A percentile compares a stretch with the other conserved stretches of the same genome.
Conservation (phyloP, 2,113 vertebrate genomes). For the Bambusicola thoracicus region DNA sequence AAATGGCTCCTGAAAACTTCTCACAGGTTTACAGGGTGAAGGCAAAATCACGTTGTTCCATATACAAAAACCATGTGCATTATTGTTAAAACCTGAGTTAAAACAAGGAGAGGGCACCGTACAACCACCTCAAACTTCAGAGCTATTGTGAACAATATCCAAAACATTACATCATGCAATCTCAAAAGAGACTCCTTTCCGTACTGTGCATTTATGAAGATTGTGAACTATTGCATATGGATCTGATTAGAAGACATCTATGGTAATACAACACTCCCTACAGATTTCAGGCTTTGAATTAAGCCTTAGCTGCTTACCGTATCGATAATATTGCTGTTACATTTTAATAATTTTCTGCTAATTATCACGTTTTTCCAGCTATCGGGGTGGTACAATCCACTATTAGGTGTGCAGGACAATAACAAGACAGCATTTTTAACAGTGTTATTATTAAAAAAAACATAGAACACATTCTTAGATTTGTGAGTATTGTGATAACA, state of each 20-base stretch:
- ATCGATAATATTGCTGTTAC: not conserved
- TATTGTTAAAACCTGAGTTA: not conserved
- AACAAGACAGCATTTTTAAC: not conserved
- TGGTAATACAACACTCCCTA: not conserved
- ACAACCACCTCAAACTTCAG: not conserved
- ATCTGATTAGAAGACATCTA: not conserved
- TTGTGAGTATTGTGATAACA: not conserved
- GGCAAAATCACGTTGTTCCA: constrained; percentile 23
- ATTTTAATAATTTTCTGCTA: not conserved
- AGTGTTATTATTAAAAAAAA: not conserved
- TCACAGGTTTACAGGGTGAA: constrained; percentile 37
- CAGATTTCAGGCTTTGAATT: not conserved
- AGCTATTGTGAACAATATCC: not conserved
- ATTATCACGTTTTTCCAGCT: not conserved
- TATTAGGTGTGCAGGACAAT: not conserved
- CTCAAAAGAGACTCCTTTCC: not conserved
- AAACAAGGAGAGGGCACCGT: not conserved
- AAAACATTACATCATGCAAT: not conserved
- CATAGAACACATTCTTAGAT: not conserved
- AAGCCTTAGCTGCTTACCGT: not conserved
- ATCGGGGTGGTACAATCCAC: not conserved
- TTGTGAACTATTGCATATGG: not conserved
- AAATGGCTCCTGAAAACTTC: constrained; percentile 72
- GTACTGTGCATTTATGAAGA: not conserved
- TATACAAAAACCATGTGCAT: not conserved